A percentile compares a stretch with the other conserved stretches of the same genome.
Evolutionary conservation across 2,797 vertebrate genomes (phyloP).

Genomic region (Lepilemur ruficaudatus): DNA sequence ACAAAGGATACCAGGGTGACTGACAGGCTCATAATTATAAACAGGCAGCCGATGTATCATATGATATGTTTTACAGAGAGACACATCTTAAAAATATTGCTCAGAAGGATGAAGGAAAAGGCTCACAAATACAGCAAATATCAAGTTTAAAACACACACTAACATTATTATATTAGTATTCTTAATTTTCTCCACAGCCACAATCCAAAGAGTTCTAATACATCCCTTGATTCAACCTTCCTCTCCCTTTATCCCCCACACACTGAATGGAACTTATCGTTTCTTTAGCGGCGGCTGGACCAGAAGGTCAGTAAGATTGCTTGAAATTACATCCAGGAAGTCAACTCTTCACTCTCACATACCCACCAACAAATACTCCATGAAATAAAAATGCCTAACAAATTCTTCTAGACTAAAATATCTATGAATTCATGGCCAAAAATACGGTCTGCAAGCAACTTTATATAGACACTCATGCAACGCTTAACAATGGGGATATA

Average conservation of each 20-base stretch:
- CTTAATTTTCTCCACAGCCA: neutral
- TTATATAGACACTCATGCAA: neutral
- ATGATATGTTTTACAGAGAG: neutral
- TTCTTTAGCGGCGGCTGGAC: neutral
- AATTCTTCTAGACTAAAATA: constrained; percentile 37
- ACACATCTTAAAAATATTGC: neutral
- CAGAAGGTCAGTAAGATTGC: neutral
- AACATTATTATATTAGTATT: neutral
- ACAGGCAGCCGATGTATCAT: neutral
- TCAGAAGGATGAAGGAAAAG: neutral
- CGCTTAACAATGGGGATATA: neutral
- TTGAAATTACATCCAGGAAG: neutral
- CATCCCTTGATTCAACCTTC: neutral
- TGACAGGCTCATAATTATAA: neutral
- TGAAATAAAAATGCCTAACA: constrained; percentile 16
- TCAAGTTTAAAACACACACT: neutral
- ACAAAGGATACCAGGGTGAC: neutral
- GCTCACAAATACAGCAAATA: neutral
- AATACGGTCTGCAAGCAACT: neutral
- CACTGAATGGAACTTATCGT: neutral
- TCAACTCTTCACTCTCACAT: neutral
- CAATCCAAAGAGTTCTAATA: neutral
- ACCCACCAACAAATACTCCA: neutral
- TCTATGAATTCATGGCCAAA: neutral
- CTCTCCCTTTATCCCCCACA: neutral